phyloP scores from a whole-genome alignment of 1,140 invertebrate genomes.

The Diuraphis noxia region DNA sequence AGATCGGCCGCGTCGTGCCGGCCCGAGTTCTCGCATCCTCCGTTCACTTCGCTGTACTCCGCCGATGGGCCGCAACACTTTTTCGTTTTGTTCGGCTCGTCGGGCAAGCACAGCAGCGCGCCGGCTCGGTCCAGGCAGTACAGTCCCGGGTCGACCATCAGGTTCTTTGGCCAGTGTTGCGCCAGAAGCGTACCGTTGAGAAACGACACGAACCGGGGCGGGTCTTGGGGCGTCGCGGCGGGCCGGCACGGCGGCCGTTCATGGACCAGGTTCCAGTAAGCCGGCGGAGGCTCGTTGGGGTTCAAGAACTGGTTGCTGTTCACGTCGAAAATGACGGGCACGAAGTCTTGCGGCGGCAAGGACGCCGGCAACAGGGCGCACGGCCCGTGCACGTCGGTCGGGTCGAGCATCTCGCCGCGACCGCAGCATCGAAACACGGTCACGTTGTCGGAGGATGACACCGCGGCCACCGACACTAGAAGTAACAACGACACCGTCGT shows the following conservation, averaged over 20 bases:
- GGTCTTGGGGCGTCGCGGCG: slow-evolving; percentile 55
- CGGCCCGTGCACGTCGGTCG: background rate
- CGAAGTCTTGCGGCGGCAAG: slow-evolving; percentile 29
- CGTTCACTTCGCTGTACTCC: slow-evolving; percentile 64
- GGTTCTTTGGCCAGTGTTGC: slow-evolving; percentile 58
- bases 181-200: slow-evolving; percentile 65
- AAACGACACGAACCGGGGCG: slow-evolving; percentile 61
- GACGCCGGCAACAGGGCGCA: background rate
- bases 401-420: slow-evolving; percentile 60
- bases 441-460: slow-evolving; percentile 57
- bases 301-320: slow-evolving; percentile 58
- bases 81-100: slow-evolving; percentile 59
- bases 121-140: slow-evolving; percentile 63
- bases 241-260: background rate
- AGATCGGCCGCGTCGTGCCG: slow-evolving; percentile 57
- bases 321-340: slow-evolving; percentile 64
- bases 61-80: slow-evolving; percentile 67
- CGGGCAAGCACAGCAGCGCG: slow-evolving; percentile 44
- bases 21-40: slow-evolving; percentile 60
- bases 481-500: background rate
- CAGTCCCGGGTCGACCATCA: slow-evolving; percentile 59
- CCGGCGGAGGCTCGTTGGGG: slow-evolving; percentile 59
- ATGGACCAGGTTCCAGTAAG: slow-evolving; percentile 60
- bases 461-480: background rate
- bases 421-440: slow-evolving; percentile 65